Evolutionary conservation across 2,888 invertebrate genomes (phyloP).

Genomic region (Ashinkailepas kermadecensis): DNA sequence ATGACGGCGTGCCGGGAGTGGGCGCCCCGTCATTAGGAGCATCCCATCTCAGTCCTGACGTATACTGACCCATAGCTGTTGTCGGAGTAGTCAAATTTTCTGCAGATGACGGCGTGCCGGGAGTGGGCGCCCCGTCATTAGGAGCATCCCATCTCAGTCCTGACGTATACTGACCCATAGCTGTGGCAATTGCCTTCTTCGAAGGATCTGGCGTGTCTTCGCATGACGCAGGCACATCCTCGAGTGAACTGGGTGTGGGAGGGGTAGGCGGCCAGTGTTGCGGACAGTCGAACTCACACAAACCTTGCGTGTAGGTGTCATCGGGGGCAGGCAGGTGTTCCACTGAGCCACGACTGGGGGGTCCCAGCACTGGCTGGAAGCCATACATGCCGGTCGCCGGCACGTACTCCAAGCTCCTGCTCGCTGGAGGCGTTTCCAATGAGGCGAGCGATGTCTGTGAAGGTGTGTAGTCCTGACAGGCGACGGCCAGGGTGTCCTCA

Average conservation of each 20-base stretch:
- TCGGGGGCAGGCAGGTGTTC: background rate
- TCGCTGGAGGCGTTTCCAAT: background rate
- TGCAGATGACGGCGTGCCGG: no score
- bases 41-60: background rate
- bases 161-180: background rate
- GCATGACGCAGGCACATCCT: background rate
- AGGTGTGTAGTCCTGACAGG: background rate
- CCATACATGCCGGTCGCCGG: slow-evolving; percentile 7
- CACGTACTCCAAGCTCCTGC: background rate
- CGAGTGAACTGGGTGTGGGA: background rate
- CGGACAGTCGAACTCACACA: background rate
- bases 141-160: background rate
- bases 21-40: background rate
- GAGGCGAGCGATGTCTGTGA: background rate
- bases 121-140: no score
- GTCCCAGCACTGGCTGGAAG: background rate
- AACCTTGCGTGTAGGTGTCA: background rate
- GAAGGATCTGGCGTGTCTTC: background rate
- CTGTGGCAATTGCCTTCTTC: no score
- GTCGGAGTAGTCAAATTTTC: no score
- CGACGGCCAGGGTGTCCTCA: background rate
- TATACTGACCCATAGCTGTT: background rate
- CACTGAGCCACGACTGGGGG: background rate
- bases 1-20: no score
- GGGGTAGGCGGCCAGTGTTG: background rate